A percentile compares a stretch with the other conserved stretches of the same genome.
These are phyloP conservation scores for Parazoanthus swiftii DNA, from an alignment of 92 coral and sea anemone genomes.

Conservation along the genomic window DNA sequence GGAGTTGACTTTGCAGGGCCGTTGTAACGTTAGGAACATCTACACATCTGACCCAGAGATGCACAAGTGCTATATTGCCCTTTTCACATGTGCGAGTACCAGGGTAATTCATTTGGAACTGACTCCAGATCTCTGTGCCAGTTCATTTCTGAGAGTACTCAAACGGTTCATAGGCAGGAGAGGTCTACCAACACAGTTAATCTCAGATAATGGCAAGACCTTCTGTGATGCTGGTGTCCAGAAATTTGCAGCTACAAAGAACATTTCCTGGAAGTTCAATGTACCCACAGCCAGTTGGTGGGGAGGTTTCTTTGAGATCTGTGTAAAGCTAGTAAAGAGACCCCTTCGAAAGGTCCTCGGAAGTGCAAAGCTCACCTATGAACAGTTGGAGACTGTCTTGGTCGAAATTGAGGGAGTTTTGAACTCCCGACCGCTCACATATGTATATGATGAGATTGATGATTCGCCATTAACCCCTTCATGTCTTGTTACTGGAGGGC, in stretches of 20 bases:
- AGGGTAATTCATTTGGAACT: conserved; percentile 51
- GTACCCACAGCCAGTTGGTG: conserved; percentile 54
- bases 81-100: conserved; percentile 32
- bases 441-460: conserved; percentile 25
- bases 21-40: not conserved
- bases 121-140: conserved; percentile 48
- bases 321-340: conserved; percentile 46
- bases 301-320: conserved; percentile 53
- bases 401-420: conserved; percentile 24
- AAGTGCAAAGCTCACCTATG: conserved; percentile 39
- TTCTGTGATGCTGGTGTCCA: conserved; percentile 41
- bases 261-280: conserved; percentile 46
- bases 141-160: conserved; percentile 36
- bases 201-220: not conserved
- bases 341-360: conserved; percentile 41
- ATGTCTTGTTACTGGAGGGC: conserved; percentile 34
- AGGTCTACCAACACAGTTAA: conserved; percentile 38
- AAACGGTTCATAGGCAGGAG: conserved; percentile 50
- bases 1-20: conserved; percentile 39
- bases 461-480: conserved; percentile 35
- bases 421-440: conserved; percentile 38
- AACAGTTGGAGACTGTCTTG: conserved; percentile 24
- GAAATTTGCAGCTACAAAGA: conserved; percentile 27
- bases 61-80: conserved; percentile 24
- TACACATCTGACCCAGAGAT: conserved; percentile 20